Conservation (phyloP, 53 echinoderm and acorn worm genomes). For the Mesocentrotus franciscanus region DNA sequence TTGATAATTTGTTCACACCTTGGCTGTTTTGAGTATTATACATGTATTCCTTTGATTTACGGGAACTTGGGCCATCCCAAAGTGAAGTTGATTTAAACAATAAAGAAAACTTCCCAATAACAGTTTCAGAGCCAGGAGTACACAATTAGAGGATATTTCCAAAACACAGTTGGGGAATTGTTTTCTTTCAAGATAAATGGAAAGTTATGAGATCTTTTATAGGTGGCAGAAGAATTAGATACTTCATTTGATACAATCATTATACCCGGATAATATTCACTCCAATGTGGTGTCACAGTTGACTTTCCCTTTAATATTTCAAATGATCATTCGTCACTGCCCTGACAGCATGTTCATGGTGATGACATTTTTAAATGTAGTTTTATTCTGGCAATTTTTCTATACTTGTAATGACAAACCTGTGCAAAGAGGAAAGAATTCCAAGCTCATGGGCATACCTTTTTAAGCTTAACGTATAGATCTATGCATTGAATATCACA, state of each 20-base stretch:
- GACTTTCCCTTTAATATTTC: neutral
- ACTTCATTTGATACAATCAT: neutral
- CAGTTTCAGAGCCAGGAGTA: neutral
- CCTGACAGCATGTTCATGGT: neutral
- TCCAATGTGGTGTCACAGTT: neutral
- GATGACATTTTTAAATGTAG: neutral
- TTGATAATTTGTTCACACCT: too few species aligned
- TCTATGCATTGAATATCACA: neutral
- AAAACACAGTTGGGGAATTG: neutral
- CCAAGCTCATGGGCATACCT: neutral
- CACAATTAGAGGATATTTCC: neutral
- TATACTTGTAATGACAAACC: neutral
- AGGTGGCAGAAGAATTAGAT: neutral
- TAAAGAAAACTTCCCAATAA: neutral
- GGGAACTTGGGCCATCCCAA: neutral
- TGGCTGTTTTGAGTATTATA: too few species aligned
- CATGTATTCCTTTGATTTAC: too few species aligned
- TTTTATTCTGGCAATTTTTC: neutral
- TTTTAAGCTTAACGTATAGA: neutral
- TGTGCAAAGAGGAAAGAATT: neutral
- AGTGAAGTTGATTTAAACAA: neutral
- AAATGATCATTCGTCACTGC: neutral
- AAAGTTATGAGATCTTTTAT: too few species aligned
- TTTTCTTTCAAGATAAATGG: neutral
- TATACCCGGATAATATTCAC: neutral